Base-by-base conservation (phyloP, 2,113 vertebrate species). In the Chelonoidis abingdonii region DNA sequence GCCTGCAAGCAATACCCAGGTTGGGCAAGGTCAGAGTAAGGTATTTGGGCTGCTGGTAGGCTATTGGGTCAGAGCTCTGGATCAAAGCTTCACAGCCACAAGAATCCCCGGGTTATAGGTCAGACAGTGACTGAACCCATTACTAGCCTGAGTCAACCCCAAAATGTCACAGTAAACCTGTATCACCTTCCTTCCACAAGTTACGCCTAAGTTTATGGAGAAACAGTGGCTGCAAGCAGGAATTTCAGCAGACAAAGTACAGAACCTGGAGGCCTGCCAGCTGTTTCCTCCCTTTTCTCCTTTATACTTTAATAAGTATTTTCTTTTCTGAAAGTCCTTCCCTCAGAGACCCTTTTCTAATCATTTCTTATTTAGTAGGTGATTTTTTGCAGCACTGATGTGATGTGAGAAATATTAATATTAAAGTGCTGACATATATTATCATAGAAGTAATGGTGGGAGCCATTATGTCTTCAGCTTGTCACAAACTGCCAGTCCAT, bases 391-490 rank as follows among this genome's bases (percentile, higher is more conserved):
- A n/a, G 5, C 53, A 24, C 8, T 89, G 3, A 3, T 52, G 50
- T 65, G 44, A 10, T 25, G 8, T 83, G 44, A 96, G 56, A 88
- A 88, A 35, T 57, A 89, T 35, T 91, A 52, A 10, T 56, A 83
- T 93, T 89, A 91, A 93, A 96, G 16, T 4, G 10, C 7, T 82
- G 31, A n/a, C 14, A 59, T 57, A 35, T 93, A 25, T 83, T 86
- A 84, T 47, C 5, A 79, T 88, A 87, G 95, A 95, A 88, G 57
- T 81, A 93, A 59, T 6, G 1, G 13, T 86, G 53, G 84, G 83
- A 96, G 72, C 17, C 16, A 86, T 91, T 93, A 82, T 47, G 31
- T 83, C 53, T 97, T 95, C 52, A 94, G 19, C 47, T 65, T 92
- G 52, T 90, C 54, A 82, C 53, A 93, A 96, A 94, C 10, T 41